phyloP scores from a whole-genome alignment of 2,888 invertebrate species.

The Amitus sp. region DNA sequence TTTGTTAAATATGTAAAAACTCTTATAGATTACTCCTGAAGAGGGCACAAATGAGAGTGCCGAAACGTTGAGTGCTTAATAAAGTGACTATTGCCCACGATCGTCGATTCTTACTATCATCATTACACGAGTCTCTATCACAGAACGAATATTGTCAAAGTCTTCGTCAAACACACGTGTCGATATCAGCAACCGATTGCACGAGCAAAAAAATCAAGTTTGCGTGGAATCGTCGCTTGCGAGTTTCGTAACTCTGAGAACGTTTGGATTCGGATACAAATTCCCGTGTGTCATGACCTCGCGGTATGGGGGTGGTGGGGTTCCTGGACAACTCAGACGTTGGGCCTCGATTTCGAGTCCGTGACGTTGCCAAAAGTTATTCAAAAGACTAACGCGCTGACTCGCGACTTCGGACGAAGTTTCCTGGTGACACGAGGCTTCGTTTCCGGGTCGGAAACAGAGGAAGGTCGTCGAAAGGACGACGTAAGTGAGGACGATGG shows the following conservation, averaged over 20 bases:
- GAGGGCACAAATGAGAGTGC: too few relatives aligned
- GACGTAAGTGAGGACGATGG: conserved; percentile 50
- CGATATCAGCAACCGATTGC: background rate
- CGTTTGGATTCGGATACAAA: conserved; percentile 36
- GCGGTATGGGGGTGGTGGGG: conserved; percentile 60
- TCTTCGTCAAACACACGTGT: background rate
- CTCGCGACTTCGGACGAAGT: conserved; percentile 27
- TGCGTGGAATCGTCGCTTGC: conserved; percentile 1
- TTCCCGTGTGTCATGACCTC: conserved; percentile 55
- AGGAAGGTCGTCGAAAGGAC: conserved; percentile 44
- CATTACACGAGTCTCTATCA: conserved; percentile 18
- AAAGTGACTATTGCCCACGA: too few relatives aligned
- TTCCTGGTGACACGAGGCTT: conserved; percentile 19
- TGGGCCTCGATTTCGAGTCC: conserved; percentile 25
- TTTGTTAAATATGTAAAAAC: too few relatives aligned
- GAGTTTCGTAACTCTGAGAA: background rate
- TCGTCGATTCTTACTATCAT: too few relatives aligned
- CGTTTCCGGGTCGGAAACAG: conserved; percentile 39
- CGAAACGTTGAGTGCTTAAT: too few relatives aligned
- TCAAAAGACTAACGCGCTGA: conserved; percentile 50
- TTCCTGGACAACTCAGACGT: conserved; percentile 51
- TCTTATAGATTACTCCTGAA: too few relatives aligned
- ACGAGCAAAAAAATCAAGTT: background rate
- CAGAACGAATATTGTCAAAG: conserved; percentile 16
- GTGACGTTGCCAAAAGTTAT: conserved; percentile 43